A percentile compares a stretch with the other conserved stretches of the same genome.
Evolutionary conservation across 2,113 vertebrate genomes (phyloP).

Genomic region (Nothocercus nigrocapillus): DNA sequence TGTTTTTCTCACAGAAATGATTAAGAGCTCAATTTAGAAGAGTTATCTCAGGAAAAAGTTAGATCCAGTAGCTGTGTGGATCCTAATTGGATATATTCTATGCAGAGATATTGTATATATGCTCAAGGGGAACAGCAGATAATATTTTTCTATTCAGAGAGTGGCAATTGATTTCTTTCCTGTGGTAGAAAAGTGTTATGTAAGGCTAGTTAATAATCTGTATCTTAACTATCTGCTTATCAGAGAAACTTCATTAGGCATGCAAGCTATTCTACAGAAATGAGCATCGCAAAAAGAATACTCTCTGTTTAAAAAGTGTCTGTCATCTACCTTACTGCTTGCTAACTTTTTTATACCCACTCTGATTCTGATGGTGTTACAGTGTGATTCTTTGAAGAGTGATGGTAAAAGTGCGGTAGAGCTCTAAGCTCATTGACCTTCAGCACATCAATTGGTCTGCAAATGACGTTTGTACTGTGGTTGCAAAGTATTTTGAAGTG

Average conservation of each 20-base stretch:
- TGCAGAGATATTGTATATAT: fast-evolving
- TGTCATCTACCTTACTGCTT: background rate
- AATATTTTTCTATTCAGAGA: background rate
- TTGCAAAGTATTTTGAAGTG: background rate
- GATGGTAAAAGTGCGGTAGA: background rate
- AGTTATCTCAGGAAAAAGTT: background rate
- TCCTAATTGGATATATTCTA: background rate
- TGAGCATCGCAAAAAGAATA: background rate
- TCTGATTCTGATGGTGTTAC: background rate
- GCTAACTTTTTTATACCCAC: background rate
- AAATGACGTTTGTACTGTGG: background rate
- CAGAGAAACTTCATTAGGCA: fast-evolving
- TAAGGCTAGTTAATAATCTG: background rate
- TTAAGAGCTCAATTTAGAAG: background rate
- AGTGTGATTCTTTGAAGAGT: background rate
- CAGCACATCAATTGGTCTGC: background rate
- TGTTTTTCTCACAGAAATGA: background rate
- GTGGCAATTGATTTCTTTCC: background rate
- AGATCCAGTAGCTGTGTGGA: background rate
- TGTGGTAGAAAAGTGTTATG: background rate
- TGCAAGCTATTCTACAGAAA: background rate
- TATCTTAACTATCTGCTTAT: background rate
- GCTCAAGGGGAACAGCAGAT: background rate
- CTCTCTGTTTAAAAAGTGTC: fast-evolving
- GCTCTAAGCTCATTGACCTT: background rate